These are phyloP conservation scores for Drosophila mayaguana DNA, from an alignment of 2,888 invertebrate species.

Conservation along the genomic window DNA sequence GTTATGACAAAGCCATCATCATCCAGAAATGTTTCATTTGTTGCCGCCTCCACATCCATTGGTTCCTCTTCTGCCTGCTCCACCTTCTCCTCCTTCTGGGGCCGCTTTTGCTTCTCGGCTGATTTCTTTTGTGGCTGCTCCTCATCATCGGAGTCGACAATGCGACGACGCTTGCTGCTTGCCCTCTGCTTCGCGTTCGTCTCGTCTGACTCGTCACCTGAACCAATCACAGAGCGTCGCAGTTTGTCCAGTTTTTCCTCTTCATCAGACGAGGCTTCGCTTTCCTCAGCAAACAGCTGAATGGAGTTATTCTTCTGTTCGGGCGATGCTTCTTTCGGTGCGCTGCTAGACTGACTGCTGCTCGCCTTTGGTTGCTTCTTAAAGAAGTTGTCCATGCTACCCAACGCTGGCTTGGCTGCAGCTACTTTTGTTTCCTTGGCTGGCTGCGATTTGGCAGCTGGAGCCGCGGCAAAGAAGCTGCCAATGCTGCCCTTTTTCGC, in stretches of 20 bases:
- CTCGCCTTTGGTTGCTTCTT: slow-evolving; percentile 56
- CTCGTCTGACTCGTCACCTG: slow-evolving; percentile 62
- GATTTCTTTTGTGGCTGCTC: slow-evolving; percentile 70
- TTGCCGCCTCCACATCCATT: slow-evolving; percentile 33
- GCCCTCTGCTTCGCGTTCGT: slow-evolving; percentile 21
- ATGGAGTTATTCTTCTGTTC: slow-evolving; percentile 58
- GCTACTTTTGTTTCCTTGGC: slow-evolving; percentile 54
- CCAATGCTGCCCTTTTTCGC: slow-evolving; percentile 73
- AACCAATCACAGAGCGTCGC: slow-evolving; percentile 71
- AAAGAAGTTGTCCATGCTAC: slow-evolving; percentile 62
- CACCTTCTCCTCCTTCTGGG: slow-evolving; percentile 26
- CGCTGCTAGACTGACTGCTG: slow-evolving; percentile 10
- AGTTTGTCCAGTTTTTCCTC: slow-evolving; percentile 81
- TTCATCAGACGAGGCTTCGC: slow-evolving; percentile 80
- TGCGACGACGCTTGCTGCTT: slow-evolving; percentile 77
- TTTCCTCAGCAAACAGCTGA: slow-evolving; percentile 75
- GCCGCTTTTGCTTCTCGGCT: slow-evolving; percentile 41
- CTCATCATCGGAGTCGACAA: slow-evolving; percentile 82
- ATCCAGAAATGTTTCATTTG: slow-evolving; percentile 81
- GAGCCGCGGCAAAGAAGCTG: slow-evolving; percentile 69
- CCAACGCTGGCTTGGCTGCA: slow-evolving; percentile 42
- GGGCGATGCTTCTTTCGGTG: slow-evolving; percentile 37
- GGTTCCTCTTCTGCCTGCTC: slow-evolving; percentile 49
- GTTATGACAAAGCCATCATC: slow-evolving; percentile 84
- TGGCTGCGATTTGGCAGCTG: slow-evolving; percentile 45